Base-by-base conservation (phyloP, 2,888 invertebrate genomes). In the Aporophyla lueneburgensis region DNA sequence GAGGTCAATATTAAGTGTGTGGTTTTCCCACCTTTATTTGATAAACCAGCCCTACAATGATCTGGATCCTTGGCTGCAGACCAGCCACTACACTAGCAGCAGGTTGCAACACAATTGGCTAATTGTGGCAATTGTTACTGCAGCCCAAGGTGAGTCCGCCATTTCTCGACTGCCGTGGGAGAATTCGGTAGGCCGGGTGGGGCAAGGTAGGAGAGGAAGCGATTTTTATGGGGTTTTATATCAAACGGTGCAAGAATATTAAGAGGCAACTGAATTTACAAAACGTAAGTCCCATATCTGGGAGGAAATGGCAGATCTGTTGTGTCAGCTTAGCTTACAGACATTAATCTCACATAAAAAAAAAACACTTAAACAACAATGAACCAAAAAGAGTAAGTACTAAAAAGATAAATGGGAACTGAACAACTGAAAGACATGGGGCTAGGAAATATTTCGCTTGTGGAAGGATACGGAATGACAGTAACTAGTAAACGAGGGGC, bases 61-160 rank as follows among this genome's bases (percentile, higher is more conserved):
- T 66, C 75, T 78, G 83, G 81, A 86, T 83, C 85, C 81, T 71
- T 86, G 80, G 74, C 75, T 76, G 81, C 80, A 78, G 84, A 75
- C 66, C 86, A 87, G 88, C 88, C 86, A 56, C 49, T 80, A 21
- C 51, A 59, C n/a, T 46, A 33, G 70, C 70, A 86, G 83, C 88
- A 84, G 85, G 89, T 92, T 93, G 89, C 90, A 90, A 92, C 91
- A 92, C 90, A 90, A 89, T 91, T 89, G 87, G 87, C 88, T 92
- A 93, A 93, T 93, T 91, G 91, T 89, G 85, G 90, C 90, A 86
- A 91, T 91, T 92, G 90, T 92, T 89, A 80, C 81, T 81, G 81
- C 83, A 84, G 84, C 85, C 86, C 93, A 92, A 93, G 92, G 92
- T 90, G 88, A 91, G 77, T 73, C 83, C 85, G 80, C 79, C 87